Evolutionary conservation across 2,888 invertebrate genomes (phyloP).

Genomic region (Drosophila meridiana): DNA sequence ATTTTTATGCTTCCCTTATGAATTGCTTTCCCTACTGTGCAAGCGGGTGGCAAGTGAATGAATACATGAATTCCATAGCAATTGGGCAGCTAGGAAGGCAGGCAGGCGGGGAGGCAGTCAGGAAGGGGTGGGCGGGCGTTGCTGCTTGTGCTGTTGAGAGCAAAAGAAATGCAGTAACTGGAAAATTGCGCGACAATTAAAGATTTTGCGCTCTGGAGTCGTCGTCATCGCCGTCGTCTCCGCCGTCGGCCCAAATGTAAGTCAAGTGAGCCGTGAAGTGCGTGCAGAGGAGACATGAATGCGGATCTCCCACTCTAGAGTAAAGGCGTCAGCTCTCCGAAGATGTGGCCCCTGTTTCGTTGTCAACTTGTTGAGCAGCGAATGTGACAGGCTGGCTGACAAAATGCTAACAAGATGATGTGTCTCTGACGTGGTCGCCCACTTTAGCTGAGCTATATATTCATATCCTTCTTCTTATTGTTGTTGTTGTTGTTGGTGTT

Average conservation of each 20-base stretch:
- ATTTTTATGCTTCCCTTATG: neutral
- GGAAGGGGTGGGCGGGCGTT: neutral
- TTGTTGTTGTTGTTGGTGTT: slow-evolving; percentile 10
- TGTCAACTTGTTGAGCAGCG: slow-evolving; percentile 74
- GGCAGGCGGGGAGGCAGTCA: neutral
- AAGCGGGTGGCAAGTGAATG: slow-evolving; percentile 57
- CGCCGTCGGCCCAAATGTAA: slow-evolving; percentile 62
- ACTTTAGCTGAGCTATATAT: slow-evolving; percentile 28
- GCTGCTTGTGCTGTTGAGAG: slow-evolving; percentile 20
- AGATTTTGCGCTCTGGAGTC: slow-evolving; percentile 68
- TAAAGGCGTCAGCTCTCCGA: neutral
- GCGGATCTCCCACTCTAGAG: slow-evolving; percentile 15
- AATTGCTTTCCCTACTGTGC: slow-evolving; percentile 49
- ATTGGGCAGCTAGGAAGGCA: slow-evolving; percentile 49
- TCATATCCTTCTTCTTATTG: slow-evolving; percentile 3
- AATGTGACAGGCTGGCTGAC: slow-evolving; percentile 80
- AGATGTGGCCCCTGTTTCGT: slow-evolving; percentile 14
- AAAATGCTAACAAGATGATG: slow-evolving; percentile 80
- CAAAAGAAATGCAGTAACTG: slow-evolving; percentile 76
- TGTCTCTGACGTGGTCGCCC: slow-evolving; percentile 32
- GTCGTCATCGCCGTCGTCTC: slow-evolving; percentile 12
- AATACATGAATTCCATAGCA: slow-evolving; percentile 70
- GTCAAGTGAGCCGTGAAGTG: slow-evolving; percentile 78
- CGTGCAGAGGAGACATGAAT: slow-evolving; percentile 45
- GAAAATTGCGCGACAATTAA: slow-evolving; percentile 82